These are phyloP conservation scores for Eristalinus aeneus DNA, from an alignment of 2,888 invertebrate genomes.

Conservation along the genomic window DNA sequence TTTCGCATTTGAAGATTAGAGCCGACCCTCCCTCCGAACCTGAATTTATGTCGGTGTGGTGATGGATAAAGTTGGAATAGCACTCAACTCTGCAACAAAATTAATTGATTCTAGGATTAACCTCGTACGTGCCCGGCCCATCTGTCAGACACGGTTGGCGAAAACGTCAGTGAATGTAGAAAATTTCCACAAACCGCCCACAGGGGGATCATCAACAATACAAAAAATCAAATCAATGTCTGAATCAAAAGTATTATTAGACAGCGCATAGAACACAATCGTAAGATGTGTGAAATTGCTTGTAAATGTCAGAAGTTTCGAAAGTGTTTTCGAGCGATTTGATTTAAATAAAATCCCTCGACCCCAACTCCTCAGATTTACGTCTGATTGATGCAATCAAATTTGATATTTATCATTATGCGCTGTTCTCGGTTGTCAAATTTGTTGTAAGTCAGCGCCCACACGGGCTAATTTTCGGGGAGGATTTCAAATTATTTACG, in stretches of 20 bases:
- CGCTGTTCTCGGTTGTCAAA: slow-evolving; percentile 56
- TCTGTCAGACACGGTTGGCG: slow-evolving; percentile 31
- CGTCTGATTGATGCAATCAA: slow-evolving; percentile 65
- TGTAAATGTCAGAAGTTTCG: slow-evolving; percentile 61
- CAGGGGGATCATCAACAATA: neutral
- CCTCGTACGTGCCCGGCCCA: neutral
- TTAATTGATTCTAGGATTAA: slow-evolving; percentile 26
- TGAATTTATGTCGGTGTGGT: slow-evolving; percentile 30
- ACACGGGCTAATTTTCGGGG: slow-evolving; percentile 38
- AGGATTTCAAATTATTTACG: slow-evolving; percentile 48
- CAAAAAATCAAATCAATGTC: neutral
- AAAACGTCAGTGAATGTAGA: slow-evolving; percentile 36
- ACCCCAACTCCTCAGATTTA: slow-evolving; percentile 3
- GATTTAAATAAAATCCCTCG: slow-evolving; percentile 47
- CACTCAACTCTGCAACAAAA: slow-evolving; percentile 13
- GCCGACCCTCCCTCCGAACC: slow-evolving; percentile 1
- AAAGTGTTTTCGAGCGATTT: slow-evolving; percentile 39
- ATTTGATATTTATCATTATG: slow-evolving; percentile 56
- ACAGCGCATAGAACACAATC: neutral
- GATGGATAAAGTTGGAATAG: slow-evolving; percentile 42
- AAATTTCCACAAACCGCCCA: slow-evolving; percentile 35
- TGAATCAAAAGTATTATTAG: slow-evolving; percentile 46
- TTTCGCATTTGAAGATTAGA: slow-evolving; percentile 19
- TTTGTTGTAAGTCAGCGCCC: slow-evolving; percentile 57
- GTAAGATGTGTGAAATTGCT: slow-evolving; percentile 61